Base-by-base conservation (phyloP, 2,113 vertebrate species). In the Cochlearius cochlearius region DNA sequence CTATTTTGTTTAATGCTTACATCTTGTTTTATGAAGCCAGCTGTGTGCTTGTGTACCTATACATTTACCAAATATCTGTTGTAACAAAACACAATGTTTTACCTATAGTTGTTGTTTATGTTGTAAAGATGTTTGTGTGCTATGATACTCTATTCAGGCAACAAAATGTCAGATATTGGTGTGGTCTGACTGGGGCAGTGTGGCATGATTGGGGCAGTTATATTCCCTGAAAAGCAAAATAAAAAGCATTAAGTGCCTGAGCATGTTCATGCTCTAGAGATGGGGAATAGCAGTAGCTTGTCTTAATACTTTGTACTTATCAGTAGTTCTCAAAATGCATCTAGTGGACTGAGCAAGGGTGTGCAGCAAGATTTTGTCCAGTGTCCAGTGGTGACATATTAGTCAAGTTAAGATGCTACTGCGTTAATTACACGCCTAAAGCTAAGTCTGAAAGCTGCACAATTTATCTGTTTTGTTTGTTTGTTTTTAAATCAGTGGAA, bases 381-480 rank as follows among this genome's bases (percentile, higher is more conserved):
- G 11, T 27, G 5, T 52, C 36, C 1, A 1, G 7, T 22, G 41
- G 12, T 64, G 26, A 87, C 0, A 1, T 38, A 36, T 55, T 55
- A 55, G 22, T 21, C 21, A 50, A 64, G 45, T 80, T 66, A 75
- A 59, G n/a, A 41, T 1, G 10, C 16, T 34, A 36, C 29, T n/a
- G 29, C 60, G 32, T 72, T 80, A 58, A 68, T 73, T 20, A 68
- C 0, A 2, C 63, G n/a, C 18, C 53, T 63, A 21, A 55, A 72
- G 15, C 67, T 81, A 76, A 38, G 8, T 19, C 22, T 76, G 36
- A 62, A 78, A 64, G 12, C 52, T 30, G 39, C 29, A 43, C 15
- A 21, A 41, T 52, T 66, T 34, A 22, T 27, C 18, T 86, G 20
- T 26, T 26, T 0, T 19, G n/a, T 9, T 32, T n/a, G n/a, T n/a